Evolutionary conservation across 2,797 vertebrate genomes (phyloP), one percentile per base, ranked within the genome.

Genomic region (Triplophysa yarkandensis): DNA sequence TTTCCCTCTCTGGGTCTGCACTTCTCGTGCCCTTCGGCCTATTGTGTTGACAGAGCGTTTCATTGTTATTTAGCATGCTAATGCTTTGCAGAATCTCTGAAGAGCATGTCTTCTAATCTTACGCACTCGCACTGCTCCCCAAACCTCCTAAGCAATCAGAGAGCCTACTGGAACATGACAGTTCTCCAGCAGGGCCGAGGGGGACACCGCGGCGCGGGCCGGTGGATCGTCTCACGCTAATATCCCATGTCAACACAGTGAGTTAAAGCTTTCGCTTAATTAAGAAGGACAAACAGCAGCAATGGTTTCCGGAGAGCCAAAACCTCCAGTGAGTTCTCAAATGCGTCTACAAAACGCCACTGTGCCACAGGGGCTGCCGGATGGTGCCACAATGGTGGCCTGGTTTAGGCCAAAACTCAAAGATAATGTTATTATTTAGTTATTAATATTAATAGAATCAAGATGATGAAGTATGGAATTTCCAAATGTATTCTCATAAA

Each of bases 81-180:
- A 80, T 76, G 63, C 58, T 65, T 73, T 66, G 68, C 70, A 76
- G 41, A 30, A 46, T 71, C 71, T 79, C 43, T 46, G 41, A n/a
- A 48, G 79, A 71, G 57, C n/a, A 13, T 3, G 19, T 58, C 80
- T 77, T 48, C 74, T 80, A 83, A 82, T 84, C 77, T 19, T 62
- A 68, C 66, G 28, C 75, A 83, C 81, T 76, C 41, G 39, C 46
- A 54, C 68, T 65, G 72, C 79, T 83, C 72, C 74, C 80, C 66
- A 83, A 80, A 82, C 74, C 83, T 80, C 83, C 75, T 50, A 82
- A 82, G 81, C 83, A 83, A 77, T 82, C 81, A 82, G 65, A 76
- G 72, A 65, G 76, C 65, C 74, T 80, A 54, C 72, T 76, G 52
- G 63, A 73, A 80, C 76, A 80, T 80, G 82, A 80, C 78, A 77